phyloP scores from a whole-genome alignment of 2,888 invertebrate species.

The Machimus atricapillus region DNA sequence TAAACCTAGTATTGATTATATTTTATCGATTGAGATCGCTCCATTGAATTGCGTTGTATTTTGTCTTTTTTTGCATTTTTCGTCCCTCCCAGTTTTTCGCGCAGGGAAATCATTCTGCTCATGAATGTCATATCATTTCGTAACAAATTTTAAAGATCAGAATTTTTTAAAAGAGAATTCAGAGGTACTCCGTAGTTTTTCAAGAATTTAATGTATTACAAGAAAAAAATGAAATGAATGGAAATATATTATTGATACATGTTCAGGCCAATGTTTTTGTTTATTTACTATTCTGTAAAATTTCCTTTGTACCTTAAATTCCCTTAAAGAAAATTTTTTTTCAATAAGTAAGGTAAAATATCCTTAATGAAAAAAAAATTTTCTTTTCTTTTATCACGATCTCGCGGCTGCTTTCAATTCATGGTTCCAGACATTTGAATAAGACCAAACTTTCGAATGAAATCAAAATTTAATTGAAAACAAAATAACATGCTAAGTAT shows the following conservation, averaged over 20 bases:
- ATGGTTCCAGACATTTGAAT: too few species aligned
- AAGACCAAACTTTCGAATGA: too few species aligned
- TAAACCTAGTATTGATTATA: not conserved
- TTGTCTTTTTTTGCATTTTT: not conserved
- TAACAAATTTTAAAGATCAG: not conserved
- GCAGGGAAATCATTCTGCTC: not conserved
- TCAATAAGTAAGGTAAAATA: too few species aligned
- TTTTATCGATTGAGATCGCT: not conserved
- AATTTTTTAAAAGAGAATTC: not conserved
- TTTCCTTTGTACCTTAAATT: not conserved
- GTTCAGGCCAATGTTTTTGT: not conserved
- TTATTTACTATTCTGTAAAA: not conserved
- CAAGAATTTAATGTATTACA: conserved; percentile 11
- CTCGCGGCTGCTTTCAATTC: too few species aligned
- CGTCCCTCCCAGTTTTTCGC: not conserved
- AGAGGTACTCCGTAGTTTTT: not conserved
- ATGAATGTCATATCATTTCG: conserved; percentile 27
- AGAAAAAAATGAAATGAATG: not conserved
- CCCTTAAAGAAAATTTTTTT: not conserved
- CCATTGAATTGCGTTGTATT: not conserved
- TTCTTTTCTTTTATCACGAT: too few species aligned
- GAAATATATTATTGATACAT: conserved; percentile 24
- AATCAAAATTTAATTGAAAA: too few species aligned
- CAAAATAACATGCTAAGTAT: too few species aligned
- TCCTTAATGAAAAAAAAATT: too few species aligned